Percentiles rank a stretch among this genome's conserved stretches.
These are phyloP conservation scores for Caenorhabditis afra DNA, from an alignment of 2,888 invertebrate genomes.

Conservation along the genomic window DNA sequence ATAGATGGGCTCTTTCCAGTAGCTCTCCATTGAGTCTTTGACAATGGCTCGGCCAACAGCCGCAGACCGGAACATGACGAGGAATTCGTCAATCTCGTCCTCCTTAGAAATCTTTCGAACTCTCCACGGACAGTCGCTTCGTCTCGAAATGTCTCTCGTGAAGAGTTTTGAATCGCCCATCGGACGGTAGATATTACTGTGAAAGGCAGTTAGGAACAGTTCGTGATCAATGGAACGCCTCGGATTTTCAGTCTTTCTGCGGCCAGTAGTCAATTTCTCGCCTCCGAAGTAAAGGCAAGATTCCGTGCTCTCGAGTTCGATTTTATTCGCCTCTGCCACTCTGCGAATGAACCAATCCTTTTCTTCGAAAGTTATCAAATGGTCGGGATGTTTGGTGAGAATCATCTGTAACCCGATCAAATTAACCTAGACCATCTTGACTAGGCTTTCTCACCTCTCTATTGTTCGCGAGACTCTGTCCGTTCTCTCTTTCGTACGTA, in stretches of 20 bases:
- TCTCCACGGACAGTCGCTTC: slow-evolving; percentile 4
- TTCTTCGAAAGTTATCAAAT: no score
- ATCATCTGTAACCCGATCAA: no score
- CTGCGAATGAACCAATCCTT: no score
- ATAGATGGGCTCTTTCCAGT: not conserved
- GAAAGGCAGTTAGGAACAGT: no score
- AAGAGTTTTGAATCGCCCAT: no score
- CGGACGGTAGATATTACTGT: no score
- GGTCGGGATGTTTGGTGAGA: no score
- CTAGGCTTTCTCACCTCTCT: not conserved
- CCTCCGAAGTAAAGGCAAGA: no score
- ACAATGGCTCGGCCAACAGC: not conserved
- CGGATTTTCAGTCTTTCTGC: no score
- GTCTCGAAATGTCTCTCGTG: no score
- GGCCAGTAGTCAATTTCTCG: no score
- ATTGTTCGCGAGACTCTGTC: not conserved
- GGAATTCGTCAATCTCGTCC: not conserved
- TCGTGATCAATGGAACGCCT: no score
- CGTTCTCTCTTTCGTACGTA: not conserved
- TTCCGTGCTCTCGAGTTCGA: not conserved
- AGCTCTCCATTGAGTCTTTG: not conserved
- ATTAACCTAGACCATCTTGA: not conserved
- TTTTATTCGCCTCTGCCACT: not conserved
- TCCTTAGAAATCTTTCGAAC: not conserved
- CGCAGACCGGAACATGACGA: slow-evolving; percentile 6